Evolutionary conservation across 1,140 invertebrate species (phyloP).

Genomic region (Drosophila baimaii): DNA sequence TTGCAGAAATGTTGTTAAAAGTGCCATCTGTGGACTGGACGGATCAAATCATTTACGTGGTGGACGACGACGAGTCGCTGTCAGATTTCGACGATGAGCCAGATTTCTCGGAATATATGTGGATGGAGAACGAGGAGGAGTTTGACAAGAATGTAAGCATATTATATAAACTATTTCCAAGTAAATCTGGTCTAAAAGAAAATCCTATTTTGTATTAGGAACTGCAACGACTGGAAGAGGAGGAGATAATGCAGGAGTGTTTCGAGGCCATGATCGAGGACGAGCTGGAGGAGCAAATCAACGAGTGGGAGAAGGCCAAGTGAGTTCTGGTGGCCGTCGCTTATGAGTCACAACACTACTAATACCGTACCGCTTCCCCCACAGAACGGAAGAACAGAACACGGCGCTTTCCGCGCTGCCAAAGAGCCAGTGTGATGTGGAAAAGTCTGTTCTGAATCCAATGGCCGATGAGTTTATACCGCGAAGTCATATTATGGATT

Average conservation of each 20-base stretch:
- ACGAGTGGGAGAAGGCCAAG: conserved; percentile 83
- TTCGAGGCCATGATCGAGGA: conserved; percentile 93
- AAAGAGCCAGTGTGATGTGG: conserved; percentile 81
- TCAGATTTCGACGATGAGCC: conserved; percentile 85
- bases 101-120: conserved; percentile 94
- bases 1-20: conserved; percentile 79
- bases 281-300: conserved; percentile 85
- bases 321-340: conserved; percentile 27
- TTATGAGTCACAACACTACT: background rate
- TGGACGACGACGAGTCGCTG: conserved; percentile 86
- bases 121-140: conserved; percentile 96
- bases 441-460: conserved; percentile 90
- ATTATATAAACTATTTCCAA: background rate
- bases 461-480: conserved; percentile 92
- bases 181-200: background rate
- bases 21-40: conserved; percentile 83
- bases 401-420: conserved; percentile 75
- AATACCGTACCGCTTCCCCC: background rate
- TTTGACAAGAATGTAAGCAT: conserved; percentile 92
- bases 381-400: conserved; percentile 74
- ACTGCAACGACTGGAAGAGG: conserved; percentile 93
- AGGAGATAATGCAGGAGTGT: conserved; percentile 94
- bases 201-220: conserved; percentile 86
- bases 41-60: conserved; percentile 81
- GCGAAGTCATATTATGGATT: conserved; percentile 70